Evolutionary conservation across 2,888 invertebrate genomes (phyloP).

Genomic region (Drosophila hamatofila): DNA sequence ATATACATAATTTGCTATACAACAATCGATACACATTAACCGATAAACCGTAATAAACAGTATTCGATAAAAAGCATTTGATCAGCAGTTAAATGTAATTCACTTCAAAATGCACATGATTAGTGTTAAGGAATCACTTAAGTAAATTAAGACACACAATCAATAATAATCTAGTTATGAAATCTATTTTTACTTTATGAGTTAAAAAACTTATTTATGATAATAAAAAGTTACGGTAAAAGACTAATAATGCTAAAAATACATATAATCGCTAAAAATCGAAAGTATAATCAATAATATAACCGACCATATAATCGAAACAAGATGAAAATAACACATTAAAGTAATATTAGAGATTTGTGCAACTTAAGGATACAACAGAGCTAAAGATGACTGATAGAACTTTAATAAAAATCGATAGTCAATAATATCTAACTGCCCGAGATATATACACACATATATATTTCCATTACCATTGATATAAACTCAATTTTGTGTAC

Average conservation of each 20-base stretch:
- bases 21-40: no score
- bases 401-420: background rate
- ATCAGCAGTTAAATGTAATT: background rate
- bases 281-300: background rate
- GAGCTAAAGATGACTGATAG: background rate
- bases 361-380: background rate
- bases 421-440: background rate
- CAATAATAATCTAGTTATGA: background rate
- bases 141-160: background rate
- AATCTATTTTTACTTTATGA: background rate
- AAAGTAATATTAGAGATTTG: no score
- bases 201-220: no score
- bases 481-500: background rate
- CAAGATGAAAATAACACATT: background rate
- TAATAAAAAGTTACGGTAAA: no score
- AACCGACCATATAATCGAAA: background rate
- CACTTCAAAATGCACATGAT: no score
- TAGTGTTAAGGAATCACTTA: no score
- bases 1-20: background rate
- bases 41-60: no score
- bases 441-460: background rate
- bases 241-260: background rate
- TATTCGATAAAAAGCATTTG: background rate
- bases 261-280: background rate
- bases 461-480: background rate